phyloP scores from a whole-genome alignment of 2,113 vertebrate genomes.

The Spilogale gracilis region DNA sequence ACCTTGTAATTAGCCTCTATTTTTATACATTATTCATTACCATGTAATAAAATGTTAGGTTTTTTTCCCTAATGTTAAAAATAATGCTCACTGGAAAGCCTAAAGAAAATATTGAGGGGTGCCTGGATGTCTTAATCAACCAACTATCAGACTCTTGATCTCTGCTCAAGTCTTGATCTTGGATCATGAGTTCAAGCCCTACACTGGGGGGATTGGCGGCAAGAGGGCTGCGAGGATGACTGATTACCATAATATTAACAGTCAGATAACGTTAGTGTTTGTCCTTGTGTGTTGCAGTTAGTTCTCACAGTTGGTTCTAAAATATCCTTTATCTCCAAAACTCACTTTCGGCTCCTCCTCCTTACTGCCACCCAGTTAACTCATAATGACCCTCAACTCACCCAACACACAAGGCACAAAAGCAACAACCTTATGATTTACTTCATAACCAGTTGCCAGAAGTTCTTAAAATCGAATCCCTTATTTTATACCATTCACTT shows the following conservation, averaged over 20 bases:
- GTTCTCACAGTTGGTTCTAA: background rate
- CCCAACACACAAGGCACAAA: background rate
- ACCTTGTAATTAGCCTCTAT: background rate
- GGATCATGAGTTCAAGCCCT: background rate
- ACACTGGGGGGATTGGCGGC: too few relatives aligned
- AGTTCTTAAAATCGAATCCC: background rate
- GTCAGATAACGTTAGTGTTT: background rate
- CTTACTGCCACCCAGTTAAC: background rate
- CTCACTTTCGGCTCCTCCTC: background rate
- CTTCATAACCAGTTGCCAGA: background rate
- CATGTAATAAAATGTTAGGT: background rate
- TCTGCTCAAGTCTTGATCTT: background rate
- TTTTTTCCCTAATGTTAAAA: conserved; percentile 26
- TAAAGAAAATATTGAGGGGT: background rate
- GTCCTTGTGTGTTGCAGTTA: background rate
- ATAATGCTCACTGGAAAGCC: background rate
- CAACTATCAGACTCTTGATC: background rate
- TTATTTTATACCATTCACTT: background rate
- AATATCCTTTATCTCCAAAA: background rate
- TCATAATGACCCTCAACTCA: background rate
- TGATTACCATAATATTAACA: conserved; percentile 23
- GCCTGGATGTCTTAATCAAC: background rate
- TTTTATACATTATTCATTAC: background rate
- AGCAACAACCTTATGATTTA: background rate
- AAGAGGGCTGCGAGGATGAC: too few relatives aligned